Base-by-base conservation (phyloP, 2,888 invertebrate genomes). In the Papilio demoleus region DNA sequence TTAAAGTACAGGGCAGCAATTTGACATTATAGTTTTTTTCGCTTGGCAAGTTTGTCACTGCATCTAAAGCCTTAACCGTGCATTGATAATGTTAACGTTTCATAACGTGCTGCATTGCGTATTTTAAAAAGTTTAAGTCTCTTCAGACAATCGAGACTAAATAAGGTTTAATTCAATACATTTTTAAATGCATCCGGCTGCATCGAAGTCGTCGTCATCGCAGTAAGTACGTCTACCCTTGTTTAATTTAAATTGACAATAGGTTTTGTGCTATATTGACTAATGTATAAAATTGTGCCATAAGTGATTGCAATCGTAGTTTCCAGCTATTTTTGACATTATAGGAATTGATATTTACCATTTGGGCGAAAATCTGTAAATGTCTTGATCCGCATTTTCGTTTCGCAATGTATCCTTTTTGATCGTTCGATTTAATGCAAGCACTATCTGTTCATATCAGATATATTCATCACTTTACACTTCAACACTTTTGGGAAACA, bases 301-400 rank as follows among this genome's bases (percentile, higher is more conserved):
- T 56, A 31, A 12, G 2, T 14, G 4, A 31, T 50, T 56, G 9
- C 31, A 56, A 31, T 31, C 5, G n/a, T n/a, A n/a, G 31, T 31
- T 31, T 17, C 17, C 1, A 27, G 9, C 6, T 27, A 50, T 50
- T 11, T 31, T 56, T 9, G 6, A 31, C 14, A 31, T 17, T n/a
- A 31, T 56, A 31, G n/a, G 53, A 56, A 56, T 56, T 19, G 62
- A 80, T 83, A 85, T 80, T 89, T 92, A 92, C 92, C 92, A 91
- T 92, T 92, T 84, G 92, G 90, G 86, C 92, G 92, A 90, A 85
- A 90, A 79, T 92, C 91, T 81, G 86, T 82, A 77, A 81, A 79
- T 65, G 86, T 79, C 85, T 91, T 92, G 92, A 92, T 92, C 92
- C 92, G 90, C 92, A 92, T 92, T 91, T 92, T 92, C 92, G 82